Evolutionary conservation across 2,888 invertebrate species (phyloP), one percentile per base, ranked within the genome.

Genomic region (Hypomecis punctinalis): DNA sequence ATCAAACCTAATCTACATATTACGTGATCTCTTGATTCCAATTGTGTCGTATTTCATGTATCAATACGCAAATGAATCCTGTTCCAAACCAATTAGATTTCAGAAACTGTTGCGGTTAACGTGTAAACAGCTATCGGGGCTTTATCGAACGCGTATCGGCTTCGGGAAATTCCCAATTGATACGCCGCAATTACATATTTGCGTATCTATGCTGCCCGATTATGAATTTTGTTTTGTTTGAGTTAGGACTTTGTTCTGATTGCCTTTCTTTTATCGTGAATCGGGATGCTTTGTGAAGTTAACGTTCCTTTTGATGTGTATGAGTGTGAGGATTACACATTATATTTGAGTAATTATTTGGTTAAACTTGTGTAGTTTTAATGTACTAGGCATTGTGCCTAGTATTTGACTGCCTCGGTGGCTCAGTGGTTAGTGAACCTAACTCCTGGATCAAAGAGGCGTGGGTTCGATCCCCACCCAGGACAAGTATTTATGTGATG

Each of bases 41-140:
- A 61, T 63, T 57, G 56, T 55, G 56, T 67, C 48, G 47, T 39
- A 63, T 64, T 56, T 61, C 57, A 64, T 55, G 63, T 61, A 68
- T 65, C 64, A 70, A 62, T 66, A 63, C 58, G 43, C 63, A 68
- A 68, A 70, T 63, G 51, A 61, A 59, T 65, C 40, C 55, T 46
- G 58, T 65, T 67, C 47, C 56, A 23, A 58, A 61, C 54, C 68
- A 70, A 70, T 70, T 68, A 61, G 46, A 63, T 66, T 53, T 46
- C 55, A 42, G 59, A 62, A 62, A 65, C 65, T 55, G 64, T 56
- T 68, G 57, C 45, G 57, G 62, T 55, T 56, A 48, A 59, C 40
- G 58, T 54, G 53, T 58, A 60, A 61, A 58, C 57, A 52, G 54
- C 43, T 11, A 56, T 54, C 37, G 45, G 42, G 58, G 55, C 56